Percentiles rank a stretch among this genome's conserved stretches.
Evolutionary conservation across 30 jellyfish, hydroid and myxozoan species (phyloP).

Genomic region (Mastigias papua): DNA sequence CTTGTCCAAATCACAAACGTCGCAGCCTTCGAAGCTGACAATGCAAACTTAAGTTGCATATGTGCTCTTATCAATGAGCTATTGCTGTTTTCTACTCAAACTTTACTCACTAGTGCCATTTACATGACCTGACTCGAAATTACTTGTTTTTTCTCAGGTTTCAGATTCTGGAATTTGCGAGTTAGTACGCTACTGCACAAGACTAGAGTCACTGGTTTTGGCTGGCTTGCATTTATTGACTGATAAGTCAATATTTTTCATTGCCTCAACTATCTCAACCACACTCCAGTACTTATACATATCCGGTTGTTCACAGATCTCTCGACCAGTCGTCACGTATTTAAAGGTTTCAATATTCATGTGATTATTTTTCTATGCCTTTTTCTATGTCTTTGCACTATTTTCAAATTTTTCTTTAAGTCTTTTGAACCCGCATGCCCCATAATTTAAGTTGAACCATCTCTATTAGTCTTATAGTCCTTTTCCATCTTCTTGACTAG

Average conservation of each 20-base stretch:
- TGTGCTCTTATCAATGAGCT: too few species aligned
- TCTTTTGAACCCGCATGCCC: too few species aligned
- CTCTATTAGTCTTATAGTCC: too few species aligned
- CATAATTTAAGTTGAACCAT: too few species aligned
- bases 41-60: too few species aligned
- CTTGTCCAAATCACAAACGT: too few species aligned
- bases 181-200: constrained; percentile 49
- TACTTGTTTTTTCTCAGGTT: constrained; percentile 20
- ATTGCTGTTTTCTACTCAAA: too few species aligned
- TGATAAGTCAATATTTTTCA: constrained; percentile 52
- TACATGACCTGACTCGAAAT: background rate
- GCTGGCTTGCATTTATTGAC: constrained; percentile 72
- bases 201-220: constrained; percentile 46
- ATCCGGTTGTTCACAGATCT: constrained; percentile 78
- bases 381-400: background rate
- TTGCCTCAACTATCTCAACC: constrained; percentile 68
- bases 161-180: constrained; percentile 83
- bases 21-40: too few species aligned
- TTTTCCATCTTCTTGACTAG: too few species aligned
- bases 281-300: constrained; percentile 62
- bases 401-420: too few species aligned
- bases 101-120: background rate
- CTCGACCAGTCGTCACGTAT: constrained; percentile 68
- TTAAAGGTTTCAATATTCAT: constrained; percentile 29
- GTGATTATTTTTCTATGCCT: background rate